phyloP scores from a whole-genome alignment of 2,113 vertebrate genomes.

The Prinia subflava region DNA sequence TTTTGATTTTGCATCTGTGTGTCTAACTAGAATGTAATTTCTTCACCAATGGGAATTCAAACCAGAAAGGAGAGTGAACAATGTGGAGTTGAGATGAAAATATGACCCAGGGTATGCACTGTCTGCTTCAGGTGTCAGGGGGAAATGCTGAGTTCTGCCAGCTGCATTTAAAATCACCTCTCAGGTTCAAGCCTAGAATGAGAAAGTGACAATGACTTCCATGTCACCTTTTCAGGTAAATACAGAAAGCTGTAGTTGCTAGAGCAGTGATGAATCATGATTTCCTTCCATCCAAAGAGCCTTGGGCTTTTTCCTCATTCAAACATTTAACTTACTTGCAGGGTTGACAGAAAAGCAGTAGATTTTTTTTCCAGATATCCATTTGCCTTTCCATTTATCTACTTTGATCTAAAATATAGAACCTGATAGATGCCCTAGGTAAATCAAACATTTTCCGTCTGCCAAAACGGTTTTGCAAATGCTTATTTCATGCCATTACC shows the following conservation, averaged over 20 bases:
- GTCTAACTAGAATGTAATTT: neutral
- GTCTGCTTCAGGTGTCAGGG: neutral
- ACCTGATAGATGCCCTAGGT: slow-evolving; percentile 71
- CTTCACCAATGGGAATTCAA: neutral
- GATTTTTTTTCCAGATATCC: slow-evolving; percentile 57
- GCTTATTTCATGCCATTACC: slow-evolving; percentile 77
- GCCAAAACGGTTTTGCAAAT: slow-evolving; percentile 71
- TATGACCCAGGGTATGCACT: neutral
- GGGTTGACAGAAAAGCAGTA: slow-evolving; percentile 62
- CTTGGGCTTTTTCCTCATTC: slow-evolving; percentile 21
- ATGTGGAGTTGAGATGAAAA: neutral
- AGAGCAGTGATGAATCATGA: slow-evolving; percentile 11
- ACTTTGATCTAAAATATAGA: slow-evolving; percentile 73
- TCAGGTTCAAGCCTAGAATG: neutral
- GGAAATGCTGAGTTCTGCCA: neutral
- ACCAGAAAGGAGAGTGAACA: neutral
- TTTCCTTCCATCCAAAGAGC: neutral
- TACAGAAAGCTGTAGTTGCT: neutral
- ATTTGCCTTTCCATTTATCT: slow-evolving; percentile 75
- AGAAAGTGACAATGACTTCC: neutral
- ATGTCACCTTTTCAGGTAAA: slow-evolving; percentile 21
- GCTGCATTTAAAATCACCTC: neutral
- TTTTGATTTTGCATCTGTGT: neutral
- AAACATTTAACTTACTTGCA: slow-evolving; percentile 52
- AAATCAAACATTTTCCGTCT: slow-evolving; percentile 77